Evolutionary conservation across 35 echinoderm and acorn worm genomes (phyloP).

Genomic region (Chiridota heheva): DNA sequence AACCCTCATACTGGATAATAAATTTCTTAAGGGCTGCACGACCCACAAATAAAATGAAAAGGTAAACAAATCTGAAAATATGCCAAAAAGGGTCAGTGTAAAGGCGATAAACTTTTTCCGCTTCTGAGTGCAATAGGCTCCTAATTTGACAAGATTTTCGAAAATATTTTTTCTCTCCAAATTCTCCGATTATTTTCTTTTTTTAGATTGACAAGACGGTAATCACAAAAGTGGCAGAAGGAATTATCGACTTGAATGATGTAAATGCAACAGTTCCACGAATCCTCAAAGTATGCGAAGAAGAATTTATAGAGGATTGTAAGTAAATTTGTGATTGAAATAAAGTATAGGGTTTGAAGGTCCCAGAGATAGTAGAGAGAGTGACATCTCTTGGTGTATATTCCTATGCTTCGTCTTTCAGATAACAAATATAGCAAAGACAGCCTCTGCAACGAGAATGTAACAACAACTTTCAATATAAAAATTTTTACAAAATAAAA

Average conservation of each 20-base stretch:
- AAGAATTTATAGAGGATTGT: conserved; percentile 21
- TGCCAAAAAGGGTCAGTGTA: too few relatives aligned
- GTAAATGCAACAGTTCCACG: too few relatives aligned
- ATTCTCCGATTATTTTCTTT: background rate
- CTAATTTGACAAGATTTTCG: too few relatives aligned
- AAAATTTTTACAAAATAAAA: background rate
- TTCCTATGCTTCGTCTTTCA: background rate
- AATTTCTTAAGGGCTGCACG: too few relatives aligned
- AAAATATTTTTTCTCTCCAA: too few relatives aligned
- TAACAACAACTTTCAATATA: background rate
- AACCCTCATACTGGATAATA: too few relatives aligned
- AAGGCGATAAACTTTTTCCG: too few relatives aligned
- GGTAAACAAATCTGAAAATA: too few relatives aligned
- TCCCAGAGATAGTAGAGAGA: background rate
- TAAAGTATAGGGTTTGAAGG: background rate
- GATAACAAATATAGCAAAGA: background rate
- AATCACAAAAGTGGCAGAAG: conserved; percentile 47
- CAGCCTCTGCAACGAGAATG: background rate
- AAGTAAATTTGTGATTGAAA: background rate
- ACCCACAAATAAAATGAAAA: too few relatives aligned
- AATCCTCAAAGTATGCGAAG: conserved; percentile 42
- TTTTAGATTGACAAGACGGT: conserved; percentile 65
- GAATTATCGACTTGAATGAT: background rate
- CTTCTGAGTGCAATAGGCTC: too few relatives aligned
- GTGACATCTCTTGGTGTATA: background rate